Evolutionary conservation across 2,797 vertebrate genomes (phyloP).

Genomic region (Gymnopithys bicolor): DNA sequence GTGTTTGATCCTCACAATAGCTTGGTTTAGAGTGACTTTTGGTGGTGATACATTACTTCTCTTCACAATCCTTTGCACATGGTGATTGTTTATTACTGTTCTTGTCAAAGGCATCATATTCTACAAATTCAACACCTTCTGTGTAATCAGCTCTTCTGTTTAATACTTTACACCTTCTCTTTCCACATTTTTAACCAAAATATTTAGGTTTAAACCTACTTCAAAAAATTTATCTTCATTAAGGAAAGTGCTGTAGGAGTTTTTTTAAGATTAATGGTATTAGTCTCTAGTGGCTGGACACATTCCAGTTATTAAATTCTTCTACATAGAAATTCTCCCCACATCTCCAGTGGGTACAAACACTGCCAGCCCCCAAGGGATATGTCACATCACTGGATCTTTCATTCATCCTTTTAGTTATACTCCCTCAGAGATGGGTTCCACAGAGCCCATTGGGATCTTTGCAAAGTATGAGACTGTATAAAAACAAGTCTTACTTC

Average conservation of each 20-base stretch:
- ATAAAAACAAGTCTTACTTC: not conserved
- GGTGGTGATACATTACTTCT: not conserved
- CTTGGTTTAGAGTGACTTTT: not conserved
- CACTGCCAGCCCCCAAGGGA: not conserved
- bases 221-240: not conserved
- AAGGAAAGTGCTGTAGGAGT: not conserved
- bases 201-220: not conserved
- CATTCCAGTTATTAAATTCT: not conserved
- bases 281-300: not conserved
- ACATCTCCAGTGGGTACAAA: not conserved
- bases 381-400: not conserved
- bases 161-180: not conserved
- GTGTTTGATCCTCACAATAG: not conserved
- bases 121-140: not conserved
- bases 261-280: not conserved
- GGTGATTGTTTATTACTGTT: not conserved
- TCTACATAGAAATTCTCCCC: not conserved
- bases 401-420: not conserved
- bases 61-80: not conserved
- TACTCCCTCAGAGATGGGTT: not conserved
- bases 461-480: not conserved
- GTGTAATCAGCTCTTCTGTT: not conserved
- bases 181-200: not conserved
- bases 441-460: not conserved
- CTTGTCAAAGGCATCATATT: not conserved